Conservation (phyloP, 2,888 invertebrate species). For the Mylabris sibirica region DNA sequence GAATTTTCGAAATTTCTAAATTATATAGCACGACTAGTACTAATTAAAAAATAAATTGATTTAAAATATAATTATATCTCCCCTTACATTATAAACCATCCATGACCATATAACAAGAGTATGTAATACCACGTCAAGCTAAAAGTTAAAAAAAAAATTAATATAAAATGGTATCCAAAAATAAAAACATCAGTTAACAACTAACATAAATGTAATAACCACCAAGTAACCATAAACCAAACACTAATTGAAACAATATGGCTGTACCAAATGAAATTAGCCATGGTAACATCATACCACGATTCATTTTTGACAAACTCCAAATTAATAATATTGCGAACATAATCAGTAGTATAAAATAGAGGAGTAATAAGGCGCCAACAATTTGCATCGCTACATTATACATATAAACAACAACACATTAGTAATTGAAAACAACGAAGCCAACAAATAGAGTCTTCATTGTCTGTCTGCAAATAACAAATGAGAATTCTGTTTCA, state of each 20-base stretch:
- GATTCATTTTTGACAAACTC: slow-evolving; percentile 73
- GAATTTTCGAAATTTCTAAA: too few species aligned
- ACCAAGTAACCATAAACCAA: slow-evolving; percentile 85
- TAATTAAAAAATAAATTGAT: slow-evolving; percentile 5
- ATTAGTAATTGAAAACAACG: slow-evolving; percentile 12
- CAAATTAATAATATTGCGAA: slow-evolving; percentile 69
- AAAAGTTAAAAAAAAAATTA: slow-evolving; percentile 53
- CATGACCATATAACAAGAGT: slow-evolving; percentile 80
- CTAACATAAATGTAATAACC: slow-evolving; percentile 93
- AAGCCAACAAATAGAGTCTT: too few species aligned
- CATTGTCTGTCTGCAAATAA: too few species aligned
- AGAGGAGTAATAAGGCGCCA: slow-evolving; percentile 71
- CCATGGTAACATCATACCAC: slow-evolving; percentile 87
- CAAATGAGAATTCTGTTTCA: too few species aligned
- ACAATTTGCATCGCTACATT: slow-evolving; percentile 75
- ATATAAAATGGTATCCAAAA: slow-evolving; percentile 9
- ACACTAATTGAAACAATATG: slow-evolving; percentile 77
- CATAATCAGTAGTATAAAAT: slow-evolving; percentile 65
- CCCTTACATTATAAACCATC: slow-evolving; percentile 86
- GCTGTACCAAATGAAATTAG: slow-evolving; percentile 72
- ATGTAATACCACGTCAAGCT: slow-evolving; percentile 82
- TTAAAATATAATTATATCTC: background rate
- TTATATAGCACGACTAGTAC: too few species aligned
- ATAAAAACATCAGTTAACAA: slow-evolving; percentile 42
- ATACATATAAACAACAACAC: slow-evolving; percentile 34